Conservation (phyloP, 2,888 invertebrate species). For the Drosophila kuntzei region DNA sequence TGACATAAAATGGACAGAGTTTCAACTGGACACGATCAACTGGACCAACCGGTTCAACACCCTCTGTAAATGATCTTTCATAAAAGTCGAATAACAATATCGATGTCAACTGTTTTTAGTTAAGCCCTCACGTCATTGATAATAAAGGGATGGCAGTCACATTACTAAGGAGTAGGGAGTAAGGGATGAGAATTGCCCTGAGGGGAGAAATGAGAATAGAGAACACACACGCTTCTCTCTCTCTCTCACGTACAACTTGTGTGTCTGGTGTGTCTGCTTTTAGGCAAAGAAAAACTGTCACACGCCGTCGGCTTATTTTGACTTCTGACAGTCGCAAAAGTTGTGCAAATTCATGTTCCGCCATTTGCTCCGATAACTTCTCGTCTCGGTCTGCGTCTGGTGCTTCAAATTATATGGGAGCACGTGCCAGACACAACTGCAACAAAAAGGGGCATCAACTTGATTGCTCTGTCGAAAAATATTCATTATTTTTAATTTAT, state of each 20-base stretch:
- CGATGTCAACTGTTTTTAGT: constrained; percentile 61
- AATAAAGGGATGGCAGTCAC: constrained; percentile 61
- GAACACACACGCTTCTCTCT: constrained; percentile 7
- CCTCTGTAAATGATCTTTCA: constrained; percentile 40
- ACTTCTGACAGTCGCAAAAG: constrained; percentile 73
- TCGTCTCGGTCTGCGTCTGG: constrained; percentile 1
- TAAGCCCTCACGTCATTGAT: constrained; percentile 64
- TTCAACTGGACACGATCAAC: constrained; percentile 40
- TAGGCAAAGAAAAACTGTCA: constrained; percentile 62
- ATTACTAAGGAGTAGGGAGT: constrained; percentile 16
- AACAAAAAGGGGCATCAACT: constrained; percentile 36
- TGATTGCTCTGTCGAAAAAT: constrained; percentile 54
- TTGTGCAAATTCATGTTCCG: constrained; percentile 69
- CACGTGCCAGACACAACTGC: constrained; percentile 63
- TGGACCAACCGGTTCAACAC: constrained; percentile 47
- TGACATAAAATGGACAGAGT: constrained; percentile 16
- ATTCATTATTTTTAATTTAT: constrained; percentile 52
- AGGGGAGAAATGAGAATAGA: background rate
- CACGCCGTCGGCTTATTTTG: constrained; percentile 71
- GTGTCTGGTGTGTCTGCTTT: constrained; percentile 40
- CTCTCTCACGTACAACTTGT: constrained; percentile 47
- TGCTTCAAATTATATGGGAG: constrained; percentile 45
- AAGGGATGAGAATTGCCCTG: constrained; percentile 38
- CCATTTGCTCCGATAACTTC: constrained; percentile 16
- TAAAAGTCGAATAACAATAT: constrained; percentile 48